A percentile compares a stretch with the other conserved stretches of the same genome.
Conservation (phyloP, 2,113 vertebrate species). For the Cardinalis cardinalis region DNA sequence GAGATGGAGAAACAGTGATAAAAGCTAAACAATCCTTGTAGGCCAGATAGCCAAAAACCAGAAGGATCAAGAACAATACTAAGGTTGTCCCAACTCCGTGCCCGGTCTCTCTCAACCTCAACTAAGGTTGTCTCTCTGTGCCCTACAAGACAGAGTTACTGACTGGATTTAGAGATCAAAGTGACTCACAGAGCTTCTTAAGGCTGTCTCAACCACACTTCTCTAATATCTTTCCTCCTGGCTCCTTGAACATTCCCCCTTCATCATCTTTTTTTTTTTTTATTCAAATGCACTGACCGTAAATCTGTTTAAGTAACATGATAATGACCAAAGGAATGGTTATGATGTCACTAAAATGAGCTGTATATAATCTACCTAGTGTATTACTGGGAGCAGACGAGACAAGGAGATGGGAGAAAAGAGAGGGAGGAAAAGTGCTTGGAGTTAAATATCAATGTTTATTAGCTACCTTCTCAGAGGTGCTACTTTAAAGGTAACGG, state of each 20-base stretch:
- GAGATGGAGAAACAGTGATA: background rate
- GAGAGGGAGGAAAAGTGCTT: background rate
- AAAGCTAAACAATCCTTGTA: background rate
- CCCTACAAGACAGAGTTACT: background rate
- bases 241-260: background rate
- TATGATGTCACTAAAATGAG: constrained; percentile 63
- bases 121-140: no score
- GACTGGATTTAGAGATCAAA: background rate
- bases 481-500: background rate
- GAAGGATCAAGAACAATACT: background rate
- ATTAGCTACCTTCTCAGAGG: background rate
- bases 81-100: background rate
- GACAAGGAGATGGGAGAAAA: constrained; percentile 24
- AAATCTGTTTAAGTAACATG: constrained; percentile 60
- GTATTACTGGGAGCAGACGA: constrained; percentile 20
- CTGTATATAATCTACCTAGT: constrained; percentile 42
- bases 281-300: background rate
- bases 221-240: background rate
- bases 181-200: background rate
- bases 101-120: background rate
- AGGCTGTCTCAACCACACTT: background rate
- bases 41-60: background rate
- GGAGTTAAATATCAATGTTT: constrained; percentile 36
- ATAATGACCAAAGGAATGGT: constrained; percentile 43
- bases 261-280: background rate